These are phyloP conservation scores for Eulithis prunata DNA, from an alignment of 2,888 invertebrate genomes.

Conservation along the genomic window DNA sequence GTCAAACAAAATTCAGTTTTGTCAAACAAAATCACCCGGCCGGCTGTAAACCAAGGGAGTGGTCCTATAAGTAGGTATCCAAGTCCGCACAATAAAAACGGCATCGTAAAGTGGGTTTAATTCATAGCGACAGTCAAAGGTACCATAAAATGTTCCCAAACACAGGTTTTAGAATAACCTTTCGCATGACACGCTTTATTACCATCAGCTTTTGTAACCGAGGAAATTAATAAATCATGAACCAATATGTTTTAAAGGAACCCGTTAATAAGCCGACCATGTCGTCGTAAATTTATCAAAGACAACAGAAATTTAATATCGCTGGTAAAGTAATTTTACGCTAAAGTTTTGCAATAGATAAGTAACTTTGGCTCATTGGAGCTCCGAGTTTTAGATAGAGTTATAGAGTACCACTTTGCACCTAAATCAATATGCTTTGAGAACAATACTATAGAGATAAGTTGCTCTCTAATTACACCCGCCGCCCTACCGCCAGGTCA, in stretches of 20 bases:
- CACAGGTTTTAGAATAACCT: conserved; percentile 10
- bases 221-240: conserved; percentile 42
- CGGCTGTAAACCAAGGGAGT: too few species aligned
- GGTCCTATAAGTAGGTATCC: too few species aligned
- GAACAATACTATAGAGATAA: conserved; percentile 57
- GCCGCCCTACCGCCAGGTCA: too few species aligned
- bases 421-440: conserved; percentile 69
- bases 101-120: too few species aligned
- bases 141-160: neutral
- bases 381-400: conserved; percentile 60
- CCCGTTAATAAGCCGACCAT: conserved; percentile 64
- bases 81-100: too few species aligned
- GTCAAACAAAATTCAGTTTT: too few species aligned
- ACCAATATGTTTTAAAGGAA: conserved; percentile 57
- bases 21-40: too few species aligned
- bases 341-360: conserved; percentile 78
- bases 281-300: conserved; percentile 69
- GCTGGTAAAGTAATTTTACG: conserved; percentile 74
- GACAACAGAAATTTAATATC: conserved; percentile 81
- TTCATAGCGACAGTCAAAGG: too few species aligned
- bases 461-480: conserved; percentile 43
- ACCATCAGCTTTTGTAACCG: conserved; percentile 28
- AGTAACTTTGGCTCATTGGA: conserved; percentile 67
- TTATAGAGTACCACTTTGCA: conserved; percentile 67
- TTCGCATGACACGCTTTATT: conserved; percentile 19